Base-by-base conservation (phyloP, 2,888 invertebrate species). In the Diabrotica balteata region DNA sequence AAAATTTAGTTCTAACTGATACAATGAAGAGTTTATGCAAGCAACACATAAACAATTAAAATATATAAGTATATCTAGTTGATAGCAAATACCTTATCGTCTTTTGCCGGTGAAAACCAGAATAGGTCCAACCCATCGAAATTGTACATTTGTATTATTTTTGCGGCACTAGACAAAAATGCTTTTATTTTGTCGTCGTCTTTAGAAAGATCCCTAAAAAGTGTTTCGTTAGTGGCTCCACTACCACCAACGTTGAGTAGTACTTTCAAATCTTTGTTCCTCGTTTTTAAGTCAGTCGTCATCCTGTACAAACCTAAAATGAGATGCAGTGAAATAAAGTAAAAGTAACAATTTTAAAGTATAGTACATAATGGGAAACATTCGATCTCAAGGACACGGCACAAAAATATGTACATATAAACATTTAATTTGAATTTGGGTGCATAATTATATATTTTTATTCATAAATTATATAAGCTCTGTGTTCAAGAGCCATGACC, bases 51-150 rank as follows among this genome's bases (percentile, higher is more conserved):
- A 17, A 17, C 17, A 17, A 17, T 17, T 2, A 17, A 17, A 17
- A 17, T 17, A 17, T 17, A 1, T 17, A 17, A 17, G 2, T 17
- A 17, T 17, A 17, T 17, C 17, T 17, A 32, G 32, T 32, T 32
- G 4, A 32, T 52, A 5, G 7, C 17, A 32, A 32, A 32, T 47
- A 72, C 75, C 66, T 70, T 73, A 59, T 76, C 75, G 43, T 57
- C 69, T 51, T 59, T 71, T 58, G 70, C 66, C n/a, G 79, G 79
- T 67, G 71, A 74, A 62, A 77, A 75, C 79, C 78, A 79, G 65
- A 78, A 78, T 7, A 79, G 70, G 59, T 79, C 75, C 8, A 79
- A 62, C 10, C 79, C 79, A 64, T 79, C 78, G 57, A 74, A 79
- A 60, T 76, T 70, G 59, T 76, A 78, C 7, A 71, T 73, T 53